Evolutionary conservation across 2,113 vertebrate genomes (phyloP).

Genomic region (Oophaga pumilio): DNA sequence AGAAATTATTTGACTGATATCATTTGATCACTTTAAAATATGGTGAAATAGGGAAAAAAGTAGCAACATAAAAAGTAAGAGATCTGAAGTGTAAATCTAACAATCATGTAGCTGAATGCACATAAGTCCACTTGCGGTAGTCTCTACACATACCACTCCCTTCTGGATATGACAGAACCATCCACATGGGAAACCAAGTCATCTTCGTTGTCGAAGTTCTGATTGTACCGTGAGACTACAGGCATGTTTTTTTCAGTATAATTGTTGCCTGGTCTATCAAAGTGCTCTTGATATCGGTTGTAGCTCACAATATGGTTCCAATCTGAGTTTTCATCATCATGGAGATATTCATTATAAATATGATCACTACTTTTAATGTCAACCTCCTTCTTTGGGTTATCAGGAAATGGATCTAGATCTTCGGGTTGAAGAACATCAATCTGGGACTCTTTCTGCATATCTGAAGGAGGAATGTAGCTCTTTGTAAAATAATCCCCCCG

Average conservation of each 20-base stretch:
- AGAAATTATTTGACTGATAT: constrained; percentile 70
- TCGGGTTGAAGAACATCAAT: constrained; percentile 93
- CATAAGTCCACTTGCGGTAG: constrained; percentile 65
- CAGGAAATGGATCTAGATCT: constrained; percentile 88
- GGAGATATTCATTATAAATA: constrained; percentile 89
- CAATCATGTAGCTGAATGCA: constrained; percentile 68
- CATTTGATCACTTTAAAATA: constrained; percentile 66
- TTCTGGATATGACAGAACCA: constrained; percentile 95
- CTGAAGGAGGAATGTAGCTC: constrained; percentile 93
- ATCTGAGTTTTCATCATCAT: constrained; percentile 84
- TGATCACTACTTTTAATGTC: constrained; percentile 88
- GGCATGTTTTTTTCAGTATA: constrained; percentile 79
- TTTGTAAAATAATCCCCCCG: constrained; percentile 98
- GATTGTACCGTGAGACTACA: constrained; percentile 84
- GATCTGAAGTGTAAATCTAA: constrained; percentile 77
- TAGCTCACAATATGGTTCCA: constrained; percentile 88
- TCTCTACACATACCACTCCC: constrained; percentile 96
- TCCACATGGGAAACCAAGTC: constrained; percentile 96
- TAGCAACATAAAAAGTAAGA: constrained; percentile 60
- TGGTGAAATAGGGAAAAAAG: constrained; percentile 56
- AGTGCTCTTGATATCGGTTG: constrained; percentile 77
- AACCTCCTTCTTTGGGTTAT: constrained; percentile 87
- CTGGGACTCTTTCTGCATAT: constrained; percentile 97
- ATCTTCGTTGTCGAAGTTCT: constrained; percentile 87
- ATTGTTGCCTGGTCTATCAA: constrained; percentile 83